A percentile compares a stretch with the other conserved stretches of the same genome.
phyloP scores from a whole-genome alignment of 2,888 invertebrate genomes.

The Agrenia bidenticulata region DNA sequence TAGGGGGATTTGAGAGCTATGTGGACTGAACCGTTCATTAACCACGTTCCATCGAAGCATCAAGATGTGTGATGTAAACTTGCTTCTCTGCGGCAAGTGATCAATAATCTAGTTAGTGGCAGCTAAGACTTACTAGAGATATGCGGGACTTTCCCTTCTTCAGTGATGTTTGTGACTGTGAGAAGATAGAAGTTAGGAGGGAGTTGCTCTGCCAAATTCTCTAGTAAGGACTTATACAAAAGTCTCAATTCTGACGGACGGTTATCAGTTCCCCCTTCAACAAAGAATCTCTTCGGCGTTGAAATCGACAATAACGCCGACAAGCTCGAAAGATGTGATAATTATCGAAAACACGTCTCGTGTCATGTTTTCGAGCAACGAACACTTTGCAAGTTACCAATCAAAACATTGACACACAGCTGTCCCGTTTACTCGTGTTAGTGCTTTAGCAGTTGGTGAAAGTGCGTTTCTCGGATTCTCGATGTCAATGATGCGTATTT shows the following conservation, averaged over 20 bases:
- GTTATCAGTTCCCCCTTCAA: conserved; percentile 2
- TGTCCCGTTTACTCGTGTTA: neutral
- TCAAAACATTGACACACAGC: neutral
- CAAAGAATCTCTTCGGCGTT: conserved; percentile 18
- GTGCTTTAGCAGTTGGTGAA: too few species aligned
- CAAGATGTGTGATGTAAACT: conserved; percentile 69
- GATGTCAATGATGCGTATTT: too few species aligned
- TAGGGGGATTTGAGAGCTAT: conserved; percentile 94
- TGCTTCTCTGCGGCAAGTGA: conserved; percentile 24
- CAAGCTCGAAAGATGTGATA: conserved; percentile 23
- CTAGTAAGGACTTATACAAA: too few species aligned
- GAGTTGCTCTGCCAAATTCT: too few species aligned
- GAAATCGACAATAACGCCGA: conserved; percentile 1
- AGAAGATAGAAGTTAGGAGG: too few species aligned
- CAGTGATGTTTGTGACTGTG: too few species aligned
- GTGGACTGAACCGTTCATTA: conserved; percentile 96
- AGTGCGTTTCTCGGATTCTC: conserved; percentile 6
- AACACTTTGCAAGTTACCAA: conserved; percentile 21
- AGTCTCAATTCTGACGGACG: neutral
- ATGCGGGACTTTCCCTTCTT: too few species aligned
- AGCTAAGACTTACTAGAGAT: neutral
- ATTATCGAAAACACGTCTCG: conserved; percentile 18
- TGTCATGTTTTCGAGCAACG: conserved; percentile 17
- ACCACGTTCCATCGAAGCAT: conserved; percentile 76
- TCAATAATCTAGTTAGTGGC: conserved; percentile 18